These are phyloP conservation scores for Enteromius afrohamiltoni DNA, from an alignment of 2,797 vertebrate species.

Conservation along the genomic window DNA sequence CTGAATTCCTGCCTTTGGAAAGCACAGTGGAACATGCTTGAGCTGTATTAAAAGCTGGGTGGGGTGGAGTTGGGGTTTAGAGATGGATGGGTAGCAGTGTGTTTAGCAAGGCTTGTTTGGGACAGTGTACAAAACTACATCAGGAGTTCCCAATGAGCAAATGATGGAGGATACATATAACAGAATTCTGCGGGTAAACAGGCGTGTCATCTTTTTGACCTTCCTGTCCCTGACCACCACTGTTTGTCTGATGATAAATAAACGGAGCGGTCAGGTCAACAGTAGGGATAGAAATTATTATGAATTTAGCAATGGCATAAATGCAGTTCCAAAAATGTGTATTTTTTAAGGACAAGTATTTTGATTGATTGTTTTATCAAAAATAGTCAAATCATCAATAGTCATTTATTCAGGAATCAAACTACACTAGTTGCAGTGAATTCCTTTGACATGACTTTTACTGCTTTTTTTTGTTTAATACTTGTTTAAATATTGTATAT, in stretches of 20 bases:
- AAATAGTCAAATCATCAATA: not conserved
- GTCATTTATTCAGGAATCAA: not conserved
- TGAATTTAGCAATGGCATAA: not conserved
- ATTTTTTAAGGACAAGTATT: not conserved
- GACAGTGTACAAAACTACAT: slow-evolving; percentile 36
- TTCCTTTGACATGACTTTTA: not conserved
- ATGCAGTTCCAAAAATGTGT: not conserved
- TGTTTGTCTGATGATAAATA: slow-evolving; percentile 38
- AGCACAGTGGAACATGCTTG: slow-evolving; percentile 63
- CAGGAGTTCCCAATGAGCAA: slow-evolving; percentile 49
- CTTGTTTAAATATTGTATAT: not conserved
- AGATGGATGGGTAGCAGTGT: slow-evolving; percentile 44
- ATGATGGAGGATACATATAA: slow-evolving; percentile 35
- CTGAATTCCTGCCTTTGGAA: slow-evolving; percentile 70
- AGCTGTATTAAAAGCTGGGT: slow-evolving; percentile 71
- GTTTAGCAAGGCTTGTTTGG: slow-evolving; percentile 48
- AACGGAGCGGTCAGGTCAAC: slow-evolving; percentile 63
- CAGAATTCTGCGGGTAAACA: slow-evolving; percentile 52
- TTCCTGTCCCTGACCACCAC: slow-evolving; percentile 41
- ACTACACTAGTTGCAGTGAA: not conserved
- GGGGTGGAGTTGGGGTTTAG: slow-evolving; percentile 60
- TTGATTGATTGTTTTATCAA: not conserved
- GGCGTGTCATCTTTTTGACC: slow-evolving; percentile 31
- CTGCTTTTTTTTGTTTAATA: not conserved
- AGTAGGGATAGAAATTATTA: slow-evolving; percentile 41